These are phyloP conservation scores for Bellardia bayeri DNA, from an alignment of 2,888 invertebrate genomes.

Conservation along the genomic window DNA sequence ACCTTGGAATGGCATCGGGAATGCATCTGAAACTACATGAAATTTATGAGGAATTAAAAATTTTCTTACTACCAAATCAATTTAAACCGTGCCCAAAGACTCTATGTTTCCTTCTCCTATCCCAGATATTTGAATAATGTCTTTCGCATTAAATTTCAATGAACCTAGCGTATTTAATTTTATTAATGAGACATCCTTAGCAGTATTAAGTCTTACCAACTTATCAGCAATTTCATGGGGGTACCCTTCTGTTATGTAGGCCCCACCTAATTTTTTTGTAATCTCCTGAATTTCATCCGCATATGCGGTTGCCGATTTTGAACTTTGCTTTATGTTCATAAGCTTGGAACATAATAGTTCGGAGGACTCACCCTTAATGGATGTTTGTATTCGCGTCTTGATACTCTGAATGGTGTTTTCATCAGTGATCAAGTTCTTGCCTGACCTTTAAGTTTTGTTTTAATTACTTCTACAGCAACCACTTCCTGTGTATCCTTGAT, in stretches of 20 bases:
- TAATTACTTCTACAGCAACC: not conserved
- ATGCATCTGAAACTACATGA: too few relatives aligned
- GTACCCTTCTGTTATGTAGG: conserved; percentile 1
- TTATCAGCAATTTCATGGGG: not conserved
- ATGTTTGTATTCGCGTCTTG: not conserved
- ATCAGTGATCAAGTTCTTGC: not conserved
- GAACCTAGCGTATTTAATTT: not conserved
- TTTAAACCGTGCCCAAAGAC: too few relatives aligned
- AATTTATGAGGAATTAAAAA: too few relatives aligned
- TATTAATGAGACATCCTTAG: not conserved
- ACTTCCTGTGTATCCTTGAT: not conserved
- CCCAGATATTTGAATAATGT: too few relatives aligned
- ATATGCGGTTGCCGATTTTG: not conserved
- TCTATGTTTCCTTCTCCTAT: too few relatives aligned
- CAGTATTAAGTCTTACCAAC: not conserved
- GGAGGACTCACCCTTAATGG: not conserved
- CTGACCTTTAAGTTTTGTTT: not conserved
- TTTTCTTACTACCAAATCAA: too few relatives aligned
- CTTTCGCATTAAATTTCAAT: too few relatives aligned
- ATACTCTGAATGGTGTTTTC: conserved; percentile 3
- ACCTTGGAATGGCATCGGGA: too few relatives aligned
- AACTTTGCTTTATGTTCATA: not conserved
- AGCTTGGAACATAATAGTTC: conserved; percentile 18
- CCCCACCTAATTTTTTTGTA: not conserved
- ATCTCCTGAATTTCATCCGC: conserved; percentile 4